These are phyloP conservation scores for Nothocercus julius DNA, from an alignment of 2,113 vertebrate genomes.

Conservation along the genomic window DNA sequence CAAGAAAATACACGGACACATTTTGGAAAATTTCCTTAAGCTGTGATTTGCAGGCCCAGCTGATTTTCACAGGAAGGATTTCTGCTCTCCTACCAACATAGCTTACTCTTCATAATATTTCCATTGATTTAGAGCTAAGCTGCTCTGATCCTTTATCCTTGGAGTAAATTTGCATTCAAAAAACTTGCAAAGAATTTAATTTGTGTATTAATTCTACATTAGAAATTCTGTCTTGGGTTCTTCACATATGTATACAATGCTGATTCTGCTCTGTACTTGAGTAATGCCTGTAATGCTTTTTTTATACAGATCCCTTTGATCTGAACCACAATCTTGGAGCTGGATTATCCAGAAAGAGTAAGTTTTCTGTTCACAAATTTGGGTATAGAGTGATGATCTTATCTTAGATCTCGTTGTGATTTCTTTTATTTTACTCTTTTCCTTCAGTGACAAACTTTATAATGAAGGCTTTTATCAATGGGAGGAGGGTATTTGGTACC, in stretches of 20 bases:
- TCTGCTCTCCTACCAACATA: neutral
- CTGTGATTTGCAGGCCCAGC: neutral
- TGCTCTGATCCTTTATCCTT: neutral
- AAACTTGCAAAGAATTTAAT: neutral
- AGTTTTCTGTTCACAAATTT: slow-evolving; percentile 38
- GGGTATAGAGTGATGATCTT: neutral
- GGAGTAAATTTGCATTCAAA: neutral
- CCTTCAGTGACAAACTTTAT: slow-evolving; percentile 95
- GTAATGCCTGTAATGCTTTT: neutral
- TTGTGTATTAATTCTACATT: neutral
- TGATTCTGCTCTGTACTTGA: neutral
- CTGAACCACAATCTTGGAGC: slow-evolving; percentile 96
- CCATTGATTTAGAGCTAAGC: neutral
- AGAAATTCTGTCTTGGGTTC: neutral
- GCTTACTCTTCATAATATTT: neutral
- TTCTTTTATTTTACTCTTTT: no score
- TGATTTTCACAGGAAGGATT: neutral
- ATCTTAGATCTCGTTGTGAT: neutral
- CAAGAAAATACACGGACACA: neutral
- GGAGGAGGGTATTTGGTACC: slow-evolving; percentile 90
- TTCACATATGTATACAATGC: neutral
- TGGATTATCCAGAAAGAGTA: slow-evolving; percentile 95
- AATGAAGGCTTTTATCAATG: slow-evolving; percentile 97
- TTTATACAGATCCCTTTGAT: slow-evolving; percentile 91
- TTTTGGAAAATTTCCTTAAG: neutral